phyloP scores from a whole-genome alignment of 1,140 invertebrate genomes.

The Drosophila mayri region DNA sequence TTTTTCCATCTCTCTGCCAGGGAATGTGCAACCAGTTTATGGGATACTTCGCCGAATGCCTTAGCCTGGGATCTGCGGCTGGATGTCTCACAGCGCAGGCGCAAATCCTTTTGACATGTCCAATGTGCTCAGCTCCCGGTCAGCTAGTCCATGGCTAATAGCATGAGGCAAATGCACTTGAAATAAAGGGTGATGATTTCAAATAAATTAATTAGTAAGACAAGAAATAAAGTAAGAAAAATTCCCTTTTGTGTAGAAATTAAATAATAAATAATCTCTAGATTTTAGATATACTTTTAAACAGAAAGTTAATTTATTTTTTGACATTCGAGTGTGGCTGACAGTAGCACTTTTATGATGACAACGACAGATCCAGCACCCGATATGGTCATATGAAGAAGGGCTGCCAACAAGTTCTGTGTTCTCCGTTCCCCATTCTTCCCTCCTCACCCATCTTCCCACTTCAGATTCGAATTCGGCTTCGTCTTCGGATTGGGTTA shows the following conservation, averaged over 20 bases:
- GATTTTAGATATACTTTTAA: not conserved
- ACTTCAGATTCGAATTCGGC: constrained; percentile 13
- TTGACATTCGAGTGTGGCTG: constrained; percentile 11
- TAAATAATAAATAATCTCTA: not conserved
- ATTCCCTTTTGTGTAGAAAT: not conserved
- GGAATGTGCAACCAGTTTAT: constrained; percentile 59
- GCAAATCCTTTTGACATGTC: constrained; percentile 71
- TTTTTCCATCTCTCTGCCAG: not conserved
- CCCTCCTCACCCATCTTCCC: not conserved
- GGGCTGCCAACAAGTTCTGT: constrained; percentile 56
- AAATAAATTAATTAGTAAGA: no score
- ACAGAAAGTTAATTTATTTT: not conserved
- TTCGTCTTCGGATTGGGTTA: constrained; percentile 17
- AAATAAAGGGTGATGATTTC: not conserved
- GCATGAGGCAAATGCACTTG: constrained; percentile 29
- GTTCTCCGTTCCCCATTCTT: not conserved
- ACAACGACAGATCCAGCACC: constrained; percentile 64
- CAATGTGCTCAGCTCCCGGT: constrained; percentile 32
- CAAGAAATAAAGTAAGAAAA: not conserved
- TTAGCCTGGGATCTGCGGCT: not conserved
- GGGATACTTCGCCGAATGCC: constrained; percentile 22
- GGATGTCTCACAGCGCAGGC: constrained; percentile 27
- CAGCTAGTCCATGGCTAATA: constrained; percentile 45
- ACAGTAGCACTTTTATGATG: constrained; percentile 50
- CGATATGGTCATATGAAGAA: constrained; percentile 62